A percentile compares a stretch with the other conserved stretches of the same genome.
These are phyloP conservation scores for Melospiza melodia DNA, from an alignment of 2,113 vertebrate genomes.

Conservation along the genomic window DNA sequence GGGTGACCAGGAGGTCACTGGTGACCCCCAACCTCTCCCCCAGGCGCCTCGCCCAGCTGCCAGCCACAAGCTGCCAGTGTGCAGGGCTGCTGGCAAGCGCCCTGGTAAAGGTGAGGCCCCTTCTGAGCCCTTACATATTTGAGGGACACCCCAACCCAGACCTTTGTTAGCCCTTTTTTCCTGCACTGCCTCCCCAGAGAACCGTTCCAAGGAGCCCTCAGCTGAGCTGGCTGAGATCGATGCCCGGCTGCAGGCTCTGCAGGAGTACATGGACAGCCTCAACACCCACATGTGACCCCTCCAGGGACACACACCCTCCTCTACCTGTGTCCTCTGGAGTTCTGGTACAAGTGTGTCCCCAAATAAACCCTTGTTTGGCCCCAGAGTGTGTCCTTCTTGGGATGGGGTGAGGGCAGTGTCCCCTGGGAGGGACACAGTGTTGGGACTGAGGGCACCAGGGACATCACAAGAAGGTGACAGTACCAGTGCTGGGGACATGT, in stretches of 20 bases:
- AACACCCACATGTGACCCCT: slow-evolving; percentile 77
- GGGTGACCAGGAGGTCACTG: background rate
- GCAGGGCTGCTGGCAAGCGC: background rate
- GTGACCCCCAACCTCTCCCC: background rate
- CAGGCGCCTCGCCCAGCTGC: background rate
- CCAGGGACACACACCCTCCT: background rate
- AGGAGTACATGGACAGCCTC: slow-evolving; percentile 91
- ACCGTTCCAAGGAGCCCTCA: slow-evolving; percentile 75
- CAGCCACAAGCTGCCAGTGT: background rate
- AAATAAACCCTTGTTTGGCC: background rate
- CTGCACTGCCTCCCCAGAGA: slow-evolving; percentile 68
- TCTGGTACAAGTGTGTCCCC: background rate
- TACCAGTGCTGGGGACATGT: background rate
- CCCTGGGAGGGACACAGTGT: background rate
- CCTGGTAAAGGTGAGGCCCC: background rate
- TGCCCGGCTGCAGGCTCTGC: slow-evolving; percentile 87
- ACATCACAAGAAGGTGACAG: background rate
- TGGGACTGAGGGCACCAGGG: background rate
- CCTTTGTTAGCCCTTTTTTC: background rate
- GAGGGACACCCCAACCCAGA: background rate
- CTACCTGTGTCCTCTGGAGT: background rate
- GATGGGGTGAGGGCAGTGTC: accelerated
- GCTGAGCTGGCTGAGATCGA: slow-evolving; percentile 91
- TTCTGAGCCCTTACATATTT: background rate
- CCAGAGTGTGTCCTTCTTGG: background rate